Evolutionary conservation across 2,888 invertebrate genomes (phyloP).

Genomic region (Drosophila picticornis): DNA sequence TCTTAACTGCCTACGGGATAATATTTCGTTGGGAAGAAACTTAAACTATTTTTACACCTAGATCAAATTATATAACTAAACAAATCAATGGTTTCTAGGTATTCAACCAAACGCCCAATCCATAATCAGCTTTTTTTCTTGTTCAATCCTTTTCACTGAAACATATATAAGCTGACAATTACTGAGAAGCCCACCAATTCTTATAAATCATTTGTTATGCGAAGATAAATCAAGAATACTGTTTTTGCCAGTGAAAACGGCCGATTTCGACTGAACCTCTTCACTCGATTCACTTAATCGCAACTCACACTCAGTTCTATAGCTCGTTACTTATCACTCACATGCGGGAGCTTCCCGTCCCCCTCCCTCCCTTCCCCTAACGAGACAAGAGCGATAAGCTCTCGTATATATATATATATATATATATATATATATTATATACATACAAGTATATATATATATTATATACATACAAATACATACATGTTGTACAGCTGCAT

Average conservation of each 20-base stretch:
- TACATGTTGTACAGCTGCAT: neutral
- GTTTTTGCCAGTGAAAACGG: slow-evolving; percentile 15
- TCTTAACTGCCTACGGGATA: neutral
- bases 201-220: neutral
- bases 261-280: neutral
- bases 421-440: neutral
- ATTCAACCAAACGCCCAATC: neutral
- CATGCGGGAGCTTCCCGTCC: slow-evolving; percentile 6
- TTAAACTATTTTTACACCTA: neutral
- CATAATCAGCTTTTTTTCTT: neutral
- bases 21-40: neutral
- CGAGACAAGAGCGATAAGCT: slow-evolving; percentile 21
- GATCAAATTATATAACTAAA: neutral
- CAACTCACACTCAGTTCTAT: slow-evolving; percentile 12
- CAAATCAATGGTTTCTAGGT: neutral
- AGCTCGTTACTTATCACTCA: slow-evolving; percentile 40
- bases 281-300: slow-evolving; percentile 16
- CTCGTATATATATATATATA: no score
- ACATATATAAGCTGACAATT: slow-evolving; percentile 3
- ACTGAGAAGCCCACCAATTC: slow-evolving; percentile 1
- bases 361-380: neutral
- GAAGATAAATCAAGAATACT: slow-evolving; percentile 14
- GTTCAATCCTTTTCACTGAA: neutral
- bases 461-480: neutral
- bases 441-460: neutral